Conservation (phyloP, 2,888 invertebrate genomes). For the Onchidella celtica region DNA sequence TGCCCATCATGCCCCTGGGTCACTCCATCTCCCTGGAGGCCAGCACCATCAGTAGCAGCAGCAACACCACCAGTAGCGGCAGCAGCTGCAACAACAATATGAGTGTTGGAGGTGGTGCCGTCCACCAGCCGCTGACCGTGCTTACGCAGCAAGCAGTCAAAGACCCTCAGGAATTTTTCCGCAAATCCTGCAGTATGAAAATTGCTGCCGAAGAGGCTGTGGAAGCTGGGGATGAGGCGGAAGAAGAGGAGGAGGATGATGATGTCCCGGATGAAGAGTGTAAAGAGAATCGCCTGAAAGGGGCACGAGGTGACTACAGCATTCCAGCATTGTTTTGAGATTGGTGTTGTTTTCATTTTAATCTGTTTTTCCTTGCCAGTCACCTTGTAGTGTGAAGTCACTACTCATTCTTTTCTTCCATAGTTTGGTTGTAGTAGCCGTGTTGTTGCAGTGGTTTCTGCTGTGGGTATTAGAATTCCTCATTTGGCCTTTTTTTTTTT, state of each 20-base stretch:
- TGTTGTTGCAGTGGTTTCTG: neutral
- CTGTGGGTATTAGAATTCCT: too few species aligned
- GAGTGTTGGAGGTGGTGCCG: neutral
- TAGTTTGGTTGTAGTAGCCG: neutral
- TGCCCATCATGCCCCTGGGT: conserved; percentile 50
- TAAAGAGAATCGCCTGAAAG: conserved; percentile 65
- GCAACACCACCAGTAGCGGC: conserved; percentile 26
- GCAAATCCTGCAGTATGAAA: conserved; percentile 78
- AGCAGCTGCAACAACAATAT: conserved; percentile 19
- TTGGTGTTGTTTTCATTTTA: neutral
- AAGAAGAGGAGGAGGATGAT: conserved; percentile 43
- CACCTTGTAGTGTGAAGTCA: neutral
- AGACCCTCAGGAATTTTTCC: conserved; percentile 68
- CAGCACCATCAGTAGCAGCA: conserved; percentile 28
- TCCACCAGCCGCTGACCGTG: neutral
- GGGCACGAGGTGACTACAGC: conserved; percentile 55
- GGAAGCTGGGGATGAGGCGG: conserved; percentile 49
- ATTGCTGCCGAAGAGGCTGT: conserved; percentile 61
- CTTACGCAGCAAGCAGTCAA: conserved; percentile 12
- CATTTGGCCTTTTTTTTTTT: too few species aligned
- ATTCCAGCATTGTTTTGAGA: neutral
- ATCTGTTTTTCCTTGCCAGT: neutral
- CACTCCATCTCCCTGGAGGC: conserved; percentile 45
- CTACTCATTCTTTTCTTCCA: neutral
- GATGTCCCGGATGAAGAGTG: conserved; percentile 30